A percentile compares a stretch with the other conserved stretches of the same genome.
These are phyloP conservation scores for Mycalesis mineus DNA, from an alignment of 2,888 invertebrate species.

Conservation along the genomic window DNA sequence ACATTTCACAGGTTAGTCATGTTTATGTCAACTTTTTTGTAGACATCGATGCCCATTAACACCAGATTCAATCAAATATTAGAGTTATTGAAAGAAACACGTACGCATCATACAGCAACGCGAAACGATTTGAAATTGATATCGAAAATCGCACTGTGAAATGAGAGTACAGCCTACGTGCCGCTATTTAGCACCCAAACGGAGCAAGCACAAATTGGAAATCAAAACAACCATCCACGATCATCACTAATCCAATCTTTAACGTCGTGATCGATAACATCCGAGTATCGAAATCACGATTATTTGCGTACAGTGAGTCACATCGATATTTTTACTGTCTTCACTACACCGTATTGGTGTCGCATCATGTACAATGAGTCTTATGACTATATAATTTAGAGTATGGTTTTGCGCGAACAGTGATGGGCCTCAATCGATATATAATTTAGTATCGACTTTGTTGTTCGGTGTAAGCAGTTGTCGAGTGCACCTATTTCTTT, in stretches of 20 bases:
- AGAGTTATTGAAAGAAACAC: constrained; percentile 27
- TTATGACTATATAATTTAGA: constrained; percentile 37
- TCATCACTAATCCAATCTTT: constrained; percentile 73
- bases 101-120: constrained; percentile 22
- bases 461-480: constrained; percentile 26
- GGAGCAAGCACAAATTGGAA: constrained; percentile 76
- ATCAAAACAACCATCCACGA: constrained; percentile 76
- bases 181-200: constrained; percentile 74
- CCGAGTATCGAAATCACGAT: constrained; percentile 75
- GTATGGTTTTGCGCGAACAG: not conserved
- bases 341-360: constrained; percentile 20
- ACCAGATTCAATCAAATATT: constrained; percentile 26
- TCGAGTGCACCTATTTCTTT: constrained; percentile 72
- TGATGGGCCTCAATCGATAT: constrained; percentile 9
- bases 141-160: constrained; percentile 64
- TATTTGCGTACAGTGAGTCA: constrained; percentile 50
- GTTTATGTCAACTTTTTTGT: constrained; percentile 11
- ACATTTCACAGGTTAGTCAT: not conserved
- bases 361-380: constrained; percentile 39
- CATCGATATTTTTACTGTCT: constrained; percentile 11
- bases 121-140: constrained; percentile 45
- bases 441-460: constrained; percentile 21
- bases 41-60: constrained; percentile 3
- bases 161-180: constrained; percentile 61
- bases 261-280: constrained; percentile 73